Evolutionary conservation across 2,888 invertebrate genomes (phyloP).

Genomic region (Phlogophora meticulosa): DNA sequence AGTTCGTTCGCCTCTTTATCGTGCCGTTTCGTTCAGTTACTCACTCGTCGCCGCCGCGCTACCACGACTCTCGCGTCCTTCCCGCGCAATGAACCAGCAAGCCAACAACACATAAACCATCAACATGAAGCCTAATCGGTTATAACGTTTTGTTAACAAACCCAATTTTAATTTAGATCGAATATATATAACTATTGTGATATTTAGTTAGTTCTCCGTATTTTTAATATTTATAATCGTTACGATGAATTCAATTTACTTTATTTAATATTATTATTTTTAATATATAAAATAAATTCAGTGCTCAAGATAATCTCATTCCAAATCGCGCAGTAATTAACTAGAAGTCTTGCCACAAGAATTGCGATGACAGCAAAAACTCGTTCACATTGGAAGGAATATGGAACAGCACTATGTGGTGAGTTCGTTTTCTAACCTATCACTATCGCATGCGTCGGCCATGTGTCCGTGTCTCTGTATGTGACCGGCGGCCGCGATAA

Average conservation of each 20-base stretch:
- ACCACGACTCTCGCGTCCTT: slow-evolving; percentile 83
- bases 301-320: slow-evolving; percentile 91
- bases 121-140: slow-evolving; percentile 91
- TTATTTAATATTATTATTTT: slow-evolving; percentile 83
- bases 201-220: slow-evolving; percentile 89
- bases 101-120: slow-evolving; percentile 90
- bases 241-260: slow-evolving; percentile 87
- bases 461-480: slow-evolving; percentile 70
- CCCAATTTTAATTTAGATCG: slow-evolving; percentile 88
- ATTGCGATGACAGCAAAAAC: slow-evolving; percentile 89
- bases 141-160: slow-evolving; percentile 89
- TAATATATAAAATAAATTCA: slow-evolving; percentile 79
- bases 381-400: slow-evolving; percentile 91
- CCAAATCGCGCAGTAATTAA: slow-evolving; percentile 86
- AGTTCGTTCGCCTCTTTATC: slow-evolving; percentile 83
- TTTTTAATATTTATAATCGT: slow-evolving; percentile 87
- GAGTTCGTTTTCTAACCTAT: slow-evolving; percentile 87
- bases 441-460: slow-evolving; percentile 71
- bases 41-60: slow-evolving; percentile 86
- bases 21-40: slow-evolving; percentile 82
- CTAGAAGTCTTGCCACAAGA: slow-evolving; percentile 77
- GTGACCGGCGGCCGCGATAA: slow-evolving; percentile 59
- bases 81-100: slow-evolving; percentile 88
- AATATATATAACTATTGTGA: slow-evolving; percentile 89
- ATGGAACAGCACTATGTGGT: slow-evolving; percentile 91